Evolutionary conservation across 2,888 invertebrate genomes (phyloP).

Genomic region (Microdon myrmicae): DNA sequence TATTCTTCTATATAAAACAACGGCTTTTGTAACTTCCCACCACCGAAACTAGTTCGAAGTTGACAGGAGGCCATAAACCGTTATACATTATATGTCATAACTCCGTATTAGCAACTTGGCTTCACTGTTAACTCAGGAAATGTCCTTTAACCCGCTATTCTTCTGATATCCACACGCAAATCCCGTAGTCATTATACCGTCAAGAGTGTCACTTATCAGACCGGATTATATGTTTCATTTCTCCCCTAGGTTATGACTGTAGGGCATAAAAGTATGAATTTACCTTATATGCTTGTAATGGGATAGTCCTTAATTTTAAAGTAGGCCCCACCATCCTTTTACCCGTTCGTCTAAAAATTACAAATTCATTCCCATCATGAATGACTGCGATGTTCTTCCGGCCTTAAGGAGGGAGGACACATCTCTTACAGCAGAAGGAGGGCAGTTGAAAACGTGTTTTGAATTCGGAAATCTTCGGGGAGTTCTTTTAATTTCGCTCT

Average conservation of each 20-base stretch:
- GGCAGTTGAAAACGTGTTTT: slow-evolving; percentile 41
- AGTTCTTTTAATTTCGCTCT: slow-evolving; percentile 2
- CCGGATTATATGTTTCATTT: slow-evolving; percentile 15
- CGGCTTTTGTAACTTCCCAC: no score
- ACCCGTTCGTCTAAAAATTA: slow-evolving; percentile 12
- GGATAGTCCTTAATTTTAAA: slow-evolving; percentile 37
- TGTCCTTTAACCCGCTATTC: no score
- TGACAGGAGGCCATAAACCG: no score
- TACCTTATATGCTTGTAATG: slow-evolving; percentile 32
- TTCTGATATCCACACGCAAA: slow-evolving; percentile 11
- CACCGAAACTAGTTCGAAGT: no score
- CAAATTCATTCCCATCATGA: slow-evolving; percentile 39
- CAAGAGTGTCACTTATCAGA: slow-evolving; percentile 32
- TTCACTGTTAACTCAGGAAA: no score
- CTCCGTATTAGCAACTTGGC: no score
- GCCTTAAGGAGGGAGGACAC: no score
- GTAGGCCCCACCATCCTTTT: background rate
- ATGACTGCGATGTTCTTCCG: no score
- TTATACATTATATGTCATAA: no score
- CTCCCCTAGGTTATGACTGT: slow-evolving; percentile 13
- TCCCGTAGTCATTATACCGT: slow-evolving; percentile 39
- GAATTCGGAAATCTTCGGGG: slow-evolving; percentile 31
- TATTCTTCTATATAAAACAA: no score
- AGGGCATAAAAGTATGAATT: slow-evolving; percentile 22
- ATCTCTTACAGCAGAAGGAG: no score